A percentile compares a stretch with the other conserved stretches of the same genome.
These are phyloP conservation scores for Potamilus streckersoni DNA, from an alignment of 1,140 invertebrate genomes.

Conservation along the genomic window DNA sequence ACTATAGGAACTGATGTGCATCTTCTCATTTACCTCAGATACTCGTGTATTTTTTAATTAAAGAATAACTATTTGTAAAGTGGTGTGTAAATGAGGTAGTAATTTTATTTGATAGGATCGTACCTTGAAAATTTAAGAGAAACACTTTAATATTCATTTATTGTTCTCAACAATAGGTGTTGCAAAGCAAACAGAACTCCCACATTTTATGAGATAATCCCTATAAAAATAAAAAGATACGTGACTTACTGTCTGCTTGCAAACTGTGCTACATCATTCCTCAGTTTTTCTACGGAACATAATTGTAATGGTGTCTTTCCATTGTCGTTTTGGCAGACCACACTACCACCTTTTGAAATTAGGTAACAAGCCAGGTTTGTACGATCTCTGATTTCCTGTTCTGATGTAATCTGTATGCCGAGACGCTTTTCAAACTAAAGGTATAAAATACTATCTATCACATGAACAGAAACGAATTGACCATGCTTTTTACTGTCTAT, in stretches of 20 bases:
- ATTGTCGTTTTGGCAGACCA: constrained; percentile 22
- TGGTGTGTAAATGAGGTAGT: too few relatives aligned
- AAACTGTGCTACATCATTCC: constrained; percentile 27
- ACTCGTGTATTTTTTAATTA: too few relatives aligned
- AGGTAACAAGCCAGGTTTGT: constrained; percentile 33
- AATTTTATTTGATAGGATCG: neutral
- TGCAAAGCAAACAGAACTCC: neutral
- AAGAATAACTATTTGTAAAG: too few relatives aligned
- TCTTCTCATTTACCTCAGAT: too few relatives aligned
- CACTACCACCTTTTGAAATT: constrained; percentile 32
- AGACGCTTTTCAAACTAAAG: too few relatives aligned
- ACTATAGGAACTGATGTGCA: too few relatives aligned
- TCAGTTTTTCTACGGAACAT: constrained; percentile 28
- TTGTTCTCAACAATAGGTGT: neutral
- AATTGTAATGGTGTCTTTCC: constrained; percentile 26
- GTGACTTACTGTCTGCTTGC: constrained; percentile 31
- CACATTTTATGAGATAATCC: neutral
- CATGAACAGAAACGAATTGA: too few relatives aligned
- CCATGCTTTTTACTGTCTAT: too few relatives aligned
- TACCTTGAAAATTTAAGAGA: neutral
- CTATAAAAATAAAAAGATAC: neutral
- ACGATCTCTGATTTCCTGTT: neutral
- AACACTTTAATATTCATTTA: neutral
- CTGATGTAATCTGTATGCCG: too few relatives aligned
- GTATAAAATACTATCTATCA: too few relatives aligned